Evolutionary conservation across 2,888 invertebrate species (phyloP).

Genomic region (Euplexia lucipara): DNA sequence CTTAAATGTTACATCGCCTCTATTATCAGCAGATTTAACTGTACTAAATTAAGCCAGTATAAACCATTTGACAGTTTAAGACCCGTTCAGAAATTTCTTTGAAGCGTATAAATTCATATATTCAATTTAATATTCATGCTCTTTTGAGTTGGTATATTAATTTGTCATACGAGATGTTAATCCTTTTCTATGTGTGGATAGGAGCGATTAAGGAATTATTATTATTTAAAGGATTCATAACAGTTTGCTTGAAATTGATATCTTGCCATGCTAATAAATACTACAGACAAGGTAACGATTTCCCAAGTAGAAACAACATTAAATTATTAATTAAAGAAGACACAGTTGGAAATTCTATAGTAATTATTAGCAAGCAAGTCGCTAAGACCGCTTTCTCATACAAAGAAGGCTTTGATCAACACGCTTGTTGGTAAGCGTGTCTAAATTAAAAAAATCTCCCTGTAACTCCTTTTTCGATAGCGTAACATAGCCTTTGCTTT

Average conservation of each 20-base stretch:
- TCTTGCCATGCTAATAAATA: not conserved
- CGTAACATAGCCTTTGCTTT: too few species aligned
- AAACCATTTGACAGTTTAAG: constrained; percentile 36
- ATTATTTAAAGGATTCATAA: constrained; percentile 17
- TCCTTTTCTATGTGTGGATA: constrained; percentile 28
- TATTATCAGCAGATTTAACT: constrained; percentile 47
- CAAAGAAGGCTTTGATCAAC: too few species aligned
- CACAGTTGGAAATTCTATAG: too few species aligned
- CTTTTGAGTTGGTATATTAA: constrained; percentile 19
- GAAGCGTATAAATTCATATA: constrained; percentile 7
- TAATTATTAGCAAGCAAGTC: too few species aligned
- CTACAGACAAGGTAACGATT: not conserved
- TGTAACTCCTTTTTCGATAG: too few species aligned
- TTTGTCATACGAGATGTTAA: constrained; percentile 18
- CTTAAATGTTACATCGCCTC: constrained; percentile 36
- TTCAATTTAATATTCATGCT: constrained; percentile 13
- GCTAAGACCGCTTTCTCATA: too few species aligned
- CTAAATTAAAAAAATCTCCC: too few species aligned
- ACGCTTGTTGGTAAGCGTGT: too few species aligned
- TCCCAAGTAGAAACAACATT: too few species aligned
- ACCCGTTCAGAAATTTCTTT: constrained; percentile 18
- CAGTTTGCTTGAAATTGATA: constrained; percentile 12
- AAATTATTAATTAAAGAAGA: too few species aligned
- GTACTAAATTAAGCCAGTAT: constrained; percentile 28
- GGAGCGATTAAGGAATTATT: constrained; percentile 21